Base-by-base conservation (phyloP, 2,888 invertebrate species). In the Drosophila basisetae region DNA sequence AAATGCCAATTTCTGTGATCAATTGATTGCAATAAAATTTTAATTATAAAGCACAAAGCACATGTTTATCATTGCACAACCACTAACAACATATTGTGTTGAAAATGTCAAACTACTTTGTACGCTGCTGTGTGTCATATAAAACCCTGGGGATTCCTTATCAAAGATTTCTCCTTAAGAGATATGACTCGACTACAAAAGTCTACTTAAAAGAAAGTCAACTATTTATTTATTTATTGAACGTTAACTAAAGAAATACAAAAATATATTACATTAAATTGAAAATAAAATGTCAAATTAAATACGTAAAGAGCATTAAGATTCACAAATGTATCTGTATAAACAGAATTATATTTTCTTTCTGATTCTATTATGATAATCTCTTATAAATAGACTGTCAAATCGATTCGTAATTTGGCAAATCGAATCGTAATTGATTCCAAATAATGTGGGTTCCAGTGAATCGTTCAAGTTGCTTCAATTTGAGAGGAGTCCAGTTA, bases 11-110 rank as follows among this genome's bases (percentile, higher is more conserved):
- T 62, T 62, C 69, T 55, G 50, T 59, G 68, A 52, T 53, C 78
- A 77, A 73, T 68, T 59, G 47, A 63, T 43, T 68, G 60, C 63
- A 54, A 64, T 72, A 55, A 54, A 72, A 58, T 72, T 64, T 50
- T 72, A 72, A 63, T 63, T 71, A 54, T 31, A 22, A 25, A 33
- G 39, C 61, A 52, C 30, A 52, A 52, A 31, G 43, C 61, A 30
- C 9, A 50, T 10, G 50, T 61, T 61, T 50, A 50, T 37, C 30
- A 61, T 43, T 30, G 28, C 37, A 16, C 16, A n/a, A 28, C 16
- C 50, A 61, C 10, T 22, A 16, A 22, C 30, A 61, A 30, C 28
- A 22, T 11, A 35, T 56, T 22, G 10, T 10, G 22, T 9, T 56
- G 3, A 56, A 39, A 56, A 56, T 39, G 7, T 39, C 28, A n/a